Evolutionary conservation across 1,140 invertebrate genomes (phyloP), one percentile per base, ranked within the genome.

Genomic region (Musca domestica): DNA sequence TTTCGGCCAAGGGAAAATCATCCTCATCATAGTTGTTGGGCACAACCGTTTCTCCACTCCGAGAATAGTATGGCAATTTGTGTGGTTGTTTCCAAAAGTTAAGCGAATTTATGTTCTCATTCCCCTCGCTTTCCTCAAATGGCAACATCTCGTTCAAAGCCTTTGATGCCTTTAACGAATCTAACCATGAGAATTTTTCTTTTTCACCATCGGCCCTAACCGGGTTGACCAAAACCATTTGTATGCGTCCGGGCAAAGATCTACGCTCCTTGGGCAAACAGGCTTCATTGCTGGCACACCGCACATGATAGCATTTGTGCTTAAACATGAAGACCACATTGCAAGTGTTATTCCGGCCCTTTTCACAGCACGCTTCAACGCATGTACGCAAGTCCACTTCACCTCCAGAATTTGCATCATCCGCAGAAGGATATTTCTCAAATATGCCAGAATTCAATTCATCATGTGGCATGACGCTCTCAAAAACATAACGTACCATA

Each of bases 311-410:
- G 78, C 93, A 95, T 61, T 87, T 89, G 19, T 82, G 80, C 71
- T 92, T 88, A 67, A 88, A 87, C 76, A 92, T 89, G 74, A 95
- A 89, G 4, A 90, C 92, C 69, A 94, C 88, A 81, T 95, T 91
- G 77, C 93, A 95, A 1, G 84, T 79, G 1, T 73, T 77, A 27
- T 51, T 64, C 12, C 61, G 70, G 0, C 70, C 70, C 81, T 78
- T 78, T 19, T 78, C 74, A 77, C 93, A 95, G 76, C 94, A 95
- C 41, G 86, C 84, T 71, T 86, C 83, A 3, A 93, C 86, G 81
- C 93, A 95, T 54, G 87, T 73, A 71, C 73, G 74, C 0, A 80
- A 67, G 46, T 78, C 77, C 7, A 73, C 68, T 58, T 78, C 76
- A 52, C 74, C 76, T 17, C 75, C 75, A 14, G 74, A 20, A 9